phyloP scores from a whole-genome alignment of 2,888 invertebrate genomes.

The Melanostoma mellinum region DNA sequence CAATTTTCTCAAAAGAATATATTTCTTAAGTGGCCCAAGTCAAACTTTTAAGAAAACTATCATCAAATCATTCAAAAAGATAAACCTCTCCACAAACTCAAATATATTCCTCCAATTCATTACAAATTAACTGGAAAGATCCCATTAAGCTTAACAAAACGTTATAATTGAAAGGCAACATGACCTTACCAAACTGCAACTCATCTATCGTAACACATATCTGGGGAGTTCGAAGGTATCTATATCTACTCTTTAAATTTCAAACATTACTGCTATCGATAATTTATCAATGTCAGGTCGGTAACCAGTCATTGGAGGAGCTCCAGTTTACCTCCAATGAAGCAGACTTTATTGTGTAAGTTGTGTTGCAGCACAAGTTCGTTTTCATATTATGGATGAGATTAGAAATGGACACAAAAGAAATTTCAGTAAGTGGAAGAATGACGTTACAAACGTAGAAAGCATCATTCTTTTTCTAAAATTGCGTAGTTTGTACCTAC shows the following conservation, averaged over 20 bases:
- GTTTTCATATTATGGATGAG: constrained; percentile 14
- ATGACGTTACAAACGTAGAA: constrained; percentile 34
- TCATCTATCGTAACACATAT: too few species aligned
- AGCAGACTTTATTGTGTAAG: constrained; percentile 25
- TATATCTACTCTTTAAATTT: neutral
- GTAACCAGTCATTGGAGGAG: constrained; percentile 17
- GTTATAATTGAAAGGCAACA: too few species aligned
- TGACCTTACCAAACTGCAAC: too few species aligned
- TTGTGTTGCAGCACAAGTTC: constrained; percentile 17
- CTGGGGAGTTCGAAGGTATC: neutral
- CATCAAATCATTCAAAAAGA: too few species aligned
- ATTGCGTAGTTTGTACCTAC: constrained; percentile 23
- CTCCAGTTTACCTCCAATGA: constrained; percentile 27
- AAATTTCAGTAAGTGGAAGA: constrained; percentile 40
- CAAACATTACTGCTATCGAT: constrained; percentile 29
- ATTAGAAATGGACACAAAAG: constrained; percentile 26
- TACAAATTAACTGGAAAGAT: too few species aligned
- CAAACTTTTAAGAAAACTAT: too few species aligned
- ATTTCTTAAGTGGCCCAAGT: too few species aligned
- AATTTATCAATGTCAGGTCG: constrained; percentile 55
- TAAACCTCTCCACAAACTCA: too few species aligned
- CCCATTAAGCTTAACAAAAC: too few species aligned
- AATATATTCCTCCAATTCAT: too few species aligned
- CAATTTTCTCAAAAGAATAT: too few species aligned
- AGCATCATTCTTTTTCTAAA: constrained; percentile 18